These are phyloP conservation scores for Pseudorhiza aurosa DNA, from an alignment of 30 jellyfish, hydroid and myxozoan species.

Conservation along the genomic window DNA sequence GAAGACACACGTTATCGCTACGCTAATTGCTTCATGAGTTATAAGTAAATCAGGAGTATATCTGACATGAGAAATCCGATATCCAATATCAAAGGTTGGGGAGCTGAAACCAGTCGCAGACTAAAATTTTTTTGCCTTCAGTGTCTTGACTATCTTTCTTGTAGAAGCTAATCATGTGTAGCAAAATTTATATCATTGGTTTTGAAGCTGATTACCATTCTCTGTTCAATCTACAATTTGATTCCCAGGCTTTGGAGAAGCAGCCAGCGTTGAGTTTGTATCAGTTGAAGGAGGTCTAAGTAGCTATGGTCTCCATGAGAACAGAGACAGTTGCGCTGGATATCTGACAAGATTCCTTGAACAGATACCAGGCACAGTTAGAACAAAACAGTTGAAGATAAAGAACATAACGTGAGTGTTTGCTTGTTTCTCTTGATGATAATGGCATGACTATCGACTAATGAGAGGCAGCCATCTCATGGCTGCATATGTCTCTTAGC, in stretches of 20 bases:
- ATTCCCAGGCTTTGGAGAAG: slow-evolving; percentile 75
- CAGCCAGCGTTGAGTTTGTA: slow-evolving; percentile 68
- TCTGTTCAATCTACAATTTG: background rate
- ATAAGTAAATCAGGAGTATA: no score
- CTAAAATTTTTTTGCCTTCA: background rate
- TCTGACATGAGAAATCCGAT: no score
- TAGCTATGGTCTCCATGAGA: slow-evolving; percentile 56
- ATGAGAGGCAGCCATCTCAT: no score
- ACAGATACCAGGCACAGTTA: slow-evolving; percentile 53
- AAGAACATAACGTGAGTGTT: slow-evolving; percentile 65
- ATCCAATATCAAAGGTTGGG: no score
- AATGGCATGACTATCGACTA: no score
- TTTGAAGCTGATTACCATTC: background rate
- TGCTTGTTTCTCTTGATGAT: background rate
- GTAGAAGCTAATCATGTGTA: background rate
- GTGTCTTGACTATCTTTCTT: background rate
- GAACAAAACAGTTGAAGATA: slow-evolving; percentile 30
- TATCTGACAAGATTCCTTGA: slow-evolving; percentile 46
- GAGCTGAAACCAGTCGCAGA: no score
- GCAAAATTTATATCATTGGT: background rate
- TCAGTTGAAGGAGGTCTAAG: slow-evolving; percentile 77
- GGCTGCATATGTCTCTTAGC: no score
- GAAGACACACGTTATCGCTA: no score
- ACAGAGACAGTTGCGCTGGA: slow-evolving; percentile 54
- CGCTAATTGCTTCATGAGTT: no score